These are phyloP conservation scores for Apteryx owenii DNA, from an alignment of 2,113 vertebrate genomes.

Conservation along the genomic window DNA sequence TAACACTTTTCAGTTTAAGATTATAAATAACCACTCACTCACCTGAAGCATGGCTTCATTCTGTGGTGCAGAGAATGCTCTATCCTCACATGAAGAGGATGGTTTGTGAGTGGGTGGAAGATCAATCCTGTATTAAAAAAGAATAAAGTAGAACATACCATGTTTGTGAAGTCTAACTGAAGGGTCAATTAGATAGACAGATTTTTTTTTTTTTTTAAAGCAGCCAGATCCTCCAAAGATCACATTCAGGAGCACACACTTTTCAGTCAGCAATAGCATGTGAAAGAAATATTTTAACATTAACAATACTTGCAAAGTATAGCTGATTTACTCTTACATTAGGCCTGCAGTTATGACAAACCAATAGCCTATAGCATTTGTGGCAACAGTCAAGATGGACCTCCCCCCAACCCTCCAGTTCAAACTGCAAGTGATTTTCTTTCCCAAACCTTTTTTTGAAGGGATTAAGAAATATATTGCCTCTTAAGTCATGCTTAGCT, in stretches of 20 bases:
- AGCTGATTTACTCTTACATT: not conserved
- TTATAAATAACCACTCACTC: not conserved
- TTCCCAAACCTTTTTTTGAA: not conserved
- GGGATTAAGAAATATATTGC: not conserved
- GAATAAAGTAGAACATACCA: not conserved
- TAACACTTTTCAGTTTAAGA: not conserved
- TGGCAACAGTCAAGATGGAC: not conserved
- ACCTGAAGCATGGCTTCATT: constrained; percentile 77
- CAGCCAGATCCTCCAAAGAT: not conserved
- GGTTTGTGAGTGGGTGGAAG: constrained; percentile 82
- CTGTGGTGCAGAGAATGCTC: constrained; percentile 47
- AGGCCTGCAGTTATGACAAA: not conserved
- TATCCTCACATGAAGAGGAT: constrained; percentile 67
- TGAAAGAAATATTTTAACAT: fast-evolving
- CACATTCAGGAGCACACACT: not conserved
- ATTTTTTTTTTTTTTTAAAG: not conserved
- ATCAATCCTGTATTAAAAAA: constrained; percentile 73
- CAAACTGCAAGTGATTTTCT: fast-evolving
- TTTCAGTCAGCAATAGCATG: not conserved
- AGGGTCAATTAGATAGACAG: not conserved
- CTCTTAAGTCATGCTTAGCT: not conserved
- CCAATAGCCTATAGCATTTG: not conserved
- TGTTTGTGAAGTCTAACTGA: not conserved
- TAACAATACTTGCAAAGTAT: not conserved
- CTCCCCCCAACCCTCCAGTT: not conserved